phyloP scores from a whole-genome alignment of 2,113 vertebrate genomes.

The Scytalopus superciliaris region DNA sequence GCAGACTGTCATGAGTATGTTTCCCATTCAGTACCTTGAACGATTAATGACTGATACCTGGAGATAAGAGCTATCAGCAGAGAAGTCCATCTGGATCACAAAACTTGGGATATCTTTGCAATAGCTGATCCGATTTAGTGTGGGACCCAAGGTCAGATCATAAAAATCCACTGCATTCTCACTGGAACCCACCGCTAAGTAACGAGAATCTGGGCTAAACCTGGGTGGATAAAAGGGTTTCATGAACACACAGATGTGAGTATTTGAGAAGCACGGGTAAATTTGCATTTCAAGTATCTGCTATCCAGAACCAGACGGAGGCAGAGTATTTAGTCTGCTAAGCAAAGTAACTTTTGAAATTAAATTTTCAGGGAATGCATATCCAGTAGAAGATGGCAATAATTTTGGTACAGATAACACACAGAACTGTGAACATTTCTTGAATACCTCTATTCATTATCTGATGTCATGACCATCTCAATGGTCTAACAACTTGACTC shows the following conservation, averaged over 20 bases:
- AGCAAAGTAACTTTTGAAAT: not conserved
- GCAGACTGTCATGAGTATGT: not conserved
- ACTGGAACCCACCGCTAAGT: slow-evolving; percentile 91
- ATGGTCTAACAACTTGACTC: not conserved
- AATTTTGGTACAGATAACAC: not conserved
- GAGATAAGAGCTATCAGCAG: slow-evolving; percentile 87
- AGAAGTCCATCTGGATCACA: slow-evolving; percentile 96
- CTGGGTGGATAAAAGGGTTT: slow-evolving; percentile 61
- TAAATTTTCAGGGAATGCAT: not conserved
- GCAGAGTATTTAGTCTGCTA: not conserved
- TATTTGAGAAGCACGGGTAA: not conserved
- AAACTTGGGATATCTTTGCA: slow-evolving; percentile 96
- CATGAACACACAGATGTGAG: not conserved
- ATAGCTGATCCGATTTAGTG: slow-evolving; percentile 91
- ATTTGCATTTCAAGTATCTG: not conserved
- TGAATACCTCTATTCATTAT: not conserved
- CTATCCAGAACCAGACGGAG: not conserved
- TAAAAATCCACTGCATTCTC: slow-evolving; percentile 98
- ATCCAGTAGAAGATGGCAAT: not conserved
- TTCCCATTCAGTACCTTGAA: not conserved
- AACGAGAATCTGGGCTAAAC: slow-evolving; percentile 92
- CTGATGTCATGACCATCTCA: not conserved
- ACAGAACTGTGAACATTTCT: not conserved
- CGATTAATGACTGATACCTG: slow-evolving; percentile 79
- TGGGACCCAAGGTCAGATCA: slow-evolving; percentile 89